These are phyloP conservation scores for Heliangelus exortis DNA, from an alignment of 2,797 vertebrate genomes.

Conservation along the genomic window DNA sequence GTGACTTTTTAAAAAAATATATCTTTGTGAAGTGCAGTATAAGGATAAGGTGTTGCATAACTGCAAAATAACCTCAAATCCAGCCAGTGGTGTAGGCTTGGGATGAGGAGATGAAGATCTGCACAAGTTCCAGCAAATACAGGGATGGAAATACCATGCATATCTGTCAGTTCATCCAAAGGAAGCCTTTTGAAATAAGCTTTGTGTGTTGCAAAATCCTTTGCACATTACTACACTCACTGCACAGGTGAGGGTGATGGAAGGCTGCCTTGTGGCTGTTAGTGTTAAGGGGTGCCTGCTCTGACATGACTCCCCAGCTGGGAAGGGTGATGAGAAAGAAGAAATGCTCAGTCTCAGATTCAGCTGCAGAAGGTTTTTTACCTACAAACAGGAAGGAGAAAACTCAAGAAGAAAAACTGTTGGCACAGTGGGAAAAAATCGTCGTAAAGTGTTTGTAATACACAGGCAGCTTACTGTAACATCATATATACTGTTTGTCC, in stretches of 20 bases:
- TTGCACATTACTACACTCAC: background rate
- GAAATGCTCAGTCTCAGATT: background rate
- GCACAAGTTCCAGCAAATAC: background rate
- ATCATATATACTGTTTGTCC: background rate
- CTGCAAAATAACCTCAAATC: background rate
- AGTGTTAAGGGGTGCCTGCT: background rate
- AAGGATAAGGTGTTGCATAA: background rate
- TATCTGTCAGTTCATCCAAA: slow-evolving; percentile 18
- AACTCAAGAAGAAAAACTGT: background rate
- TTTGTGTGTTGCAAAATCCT: background rate
- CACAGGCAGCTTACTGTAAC: background rate
- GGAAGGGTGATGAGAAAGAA: background rate
- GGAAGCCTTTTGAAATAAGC: background rate
- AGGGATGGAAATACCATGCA: slow-evolving; percentile 1
- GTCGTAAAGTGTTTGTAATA: background rate
- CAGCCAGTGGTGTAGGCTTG: accelerated
- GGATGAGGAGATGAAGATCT: background rate
- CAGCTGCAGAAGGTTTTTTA: background rate
- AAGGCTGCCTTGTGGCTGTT: background rate
- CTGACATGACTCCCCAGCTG: background rate
- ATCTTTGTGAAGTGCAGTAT: background rate
- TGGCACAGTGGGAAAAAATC: background rate
- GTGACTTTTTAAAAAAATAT: background rate
- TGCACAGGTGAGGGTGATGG: background rate
- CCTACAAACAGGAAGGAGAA: background rate